These are phyloP conservation scores for Thaumatotibia leucotreta DNA, from an alignment of 1,140 invertebrate genomes.

Conservation along the genomic window DNA sequence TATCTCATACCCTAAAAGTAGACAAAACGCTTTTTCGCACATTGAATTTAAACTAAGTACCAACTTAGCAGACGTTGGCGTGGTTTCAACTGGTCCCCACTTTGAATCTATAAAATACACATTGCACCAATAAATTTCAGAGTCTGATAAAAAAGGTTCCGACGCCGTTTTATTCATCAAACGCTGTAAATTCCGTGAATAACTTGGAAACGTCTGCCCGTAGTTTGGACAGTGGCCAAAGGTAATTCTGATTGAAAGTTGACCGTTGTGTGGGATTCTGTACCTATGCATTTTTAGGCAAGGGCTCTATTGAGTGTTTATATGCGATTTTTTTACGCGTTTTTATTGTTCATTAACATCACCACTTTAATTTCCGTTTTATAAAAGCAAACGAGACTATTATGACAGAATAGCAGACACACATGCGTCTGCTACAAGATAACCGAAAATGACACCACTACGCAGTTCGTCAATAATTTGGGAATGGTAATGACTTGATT, in stretches of 20 bases:
- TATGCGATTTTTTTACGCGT: too few relatives aligned
- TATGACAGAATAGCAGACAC: too few relatives aligned
- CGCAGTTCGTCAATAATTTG: too few relatives aligned
- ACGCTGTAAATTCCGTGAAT: conserved; percentile 24
- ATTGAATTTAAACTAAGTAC: conserved; percentile 30
- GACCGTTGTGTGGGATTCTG: neutral
- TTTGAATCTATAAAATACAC: conserved; percentile 41
- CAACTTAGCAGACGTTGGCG: conserved; percentile 46
- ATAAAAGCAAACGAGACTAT: too few relatives aligned
- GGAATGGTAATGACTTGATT: too few relatives aligned
- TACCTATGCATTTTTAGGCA: neutral
- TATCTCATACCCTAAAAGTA: neutral
- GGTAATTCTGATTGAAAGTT: conserved; percentile 10
- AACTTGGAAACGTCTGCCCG: conserved; percentile 1
- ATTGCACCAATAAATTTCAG: conserved; percentile 46
- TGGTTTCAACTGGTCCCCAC: conserved; percentile 21
- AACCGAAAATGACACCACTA: too few relatives aligned
- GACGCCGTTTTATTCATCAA: conserved; percentile 39
- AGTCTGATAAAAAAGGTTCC: conserved; percentile 33
- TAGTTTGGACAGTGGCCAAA: neutral
- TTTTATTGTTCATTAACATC: too few relatives aligned
- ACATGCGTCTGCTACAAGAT: too few relatives aligned
- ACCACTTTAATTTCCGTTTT: too few relatives aligned
- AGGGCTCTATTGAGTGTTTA: neutral
- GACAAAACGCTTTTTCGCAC: conserved; percentile 26